Base-by-base conservation (phyloP, 2,797 vertebrate species). In the Pitangus sulphuratus region DNA sequence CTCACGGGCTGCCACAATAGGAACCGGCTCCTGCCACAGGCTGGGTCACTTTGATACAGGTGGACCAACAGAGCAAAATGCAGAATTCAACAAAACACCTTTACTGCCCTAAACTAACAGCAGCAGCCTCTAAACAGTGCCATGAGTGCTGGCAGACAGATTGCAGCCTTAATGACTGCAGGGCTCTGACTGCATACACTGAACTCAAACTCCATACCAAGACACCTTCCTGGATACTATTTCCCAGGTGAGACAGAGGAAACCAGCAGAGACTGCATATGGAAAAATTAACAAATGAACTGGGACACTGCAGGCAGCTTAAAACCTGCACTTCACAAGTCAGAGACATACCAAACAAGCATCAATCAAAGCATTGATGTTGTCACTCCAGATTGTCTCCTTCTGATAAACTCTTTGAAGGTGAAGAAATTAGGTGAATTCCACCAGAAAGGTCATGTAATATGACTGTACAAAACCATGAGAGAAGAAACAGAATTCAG, bases 281-380 rank as follows among this genome's bases (percentile, higher is more conserved):
- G 5, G 40, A 44, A 40, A 90, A 87, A 78, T 65, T 51, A 93
- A 61, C 54, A 89, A 45, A 82, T 30, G 5, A 93, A 56, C 44
- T 47, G 56, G 26, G 60, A 87, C 20, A 16, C 21, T 60, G 66
- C 28, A 47, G 60, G 62, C 24, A 89, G 26, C 26, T 64, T 57
- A 48, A 89, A 65, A 56, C 50, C 71, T 26, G 51, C 31, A 79
- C 39, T 94, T 90, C 14, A 39, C 30, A 84, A 95, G 71, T 84
- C 76, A 84, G 76, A 82, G 47, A 54, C 21, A 39, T 26, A 69
- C 22, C 65, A 72, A 78, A 81, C 47, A 89, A 92, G 53, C 70
- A 96, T 88, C 69, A 92, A 11, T 88, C 91, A 58, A 83, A 83
- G 62, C 47, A 94, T 30, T 84, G 91, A 94, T 87, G 81, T 16